phyloP scores from a whole-genome alignment of 2,113 vertebrate genomes.

The Garra rufa region DNA sequence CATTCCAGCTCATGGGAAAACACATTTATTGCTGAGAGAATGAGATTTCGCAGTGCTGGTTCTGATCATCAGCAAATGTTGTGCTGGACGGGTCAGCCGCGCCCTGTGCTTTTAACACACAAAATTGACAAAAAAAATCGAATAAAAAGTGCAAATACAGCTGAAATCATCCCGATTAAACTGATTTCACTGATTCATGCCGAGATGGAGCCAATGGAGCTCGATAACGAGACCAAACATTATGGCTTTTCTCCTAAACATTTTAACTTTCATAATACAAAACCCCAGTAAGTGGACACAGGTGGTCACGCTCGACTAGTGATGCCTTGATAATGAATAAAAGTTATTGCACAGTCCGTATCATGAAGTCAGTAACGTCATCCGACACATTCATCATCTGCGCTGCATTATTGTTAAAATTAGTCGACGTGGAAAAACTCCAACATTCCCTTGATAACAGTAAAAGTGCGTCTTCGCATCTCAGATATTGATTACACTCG shows the following conservation, averaged over 20 bases:
- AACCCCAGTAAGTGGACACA: constrained; percentile 5
- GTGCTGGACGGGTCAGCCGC: neutral
- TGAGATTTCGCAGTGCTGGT: neutral
- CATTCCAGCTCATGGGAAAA: neutral
- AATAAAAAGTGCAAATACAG: constrained; percentile 29
- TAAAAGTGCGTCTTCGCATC: neutral
- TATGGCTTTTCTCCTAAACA: constrained; percentile 49
- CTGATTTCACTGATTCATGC: constrained; percentile 2
- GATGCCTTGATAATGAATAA: constrained; percentile 18
- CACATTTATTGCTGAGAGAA: constrained; percentile 25
- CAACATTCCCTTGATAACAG: neutral
- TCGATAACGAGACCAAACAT: neutral
- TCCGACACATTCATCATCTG: constrained; percentile 7
- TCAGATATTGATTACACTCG: neutral
- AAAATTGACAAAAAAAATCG: neutral
- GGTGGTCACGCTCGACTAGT: neutral
- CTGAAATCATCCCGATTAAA: neutral
- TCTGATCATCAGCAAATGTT: neutral
- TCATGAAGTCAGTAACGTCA: constrained; percentile 31
- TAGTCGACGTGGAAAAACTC: neutral
- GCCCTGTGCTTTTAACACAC: neutral
- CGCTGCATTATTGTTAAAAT: neutral
- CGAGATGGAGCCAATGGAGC: neutral
- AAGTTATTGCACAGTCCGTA: constrained; percentile 47
- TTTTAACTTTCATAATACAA: constrained; percentile 20